A percentile compares a stretch with the other conserved stretches of the same genome.
Evolutionary conservation across 2,888 invertebrate species (phyloP).

Genomic region (Coremacera marginata): DNA sequence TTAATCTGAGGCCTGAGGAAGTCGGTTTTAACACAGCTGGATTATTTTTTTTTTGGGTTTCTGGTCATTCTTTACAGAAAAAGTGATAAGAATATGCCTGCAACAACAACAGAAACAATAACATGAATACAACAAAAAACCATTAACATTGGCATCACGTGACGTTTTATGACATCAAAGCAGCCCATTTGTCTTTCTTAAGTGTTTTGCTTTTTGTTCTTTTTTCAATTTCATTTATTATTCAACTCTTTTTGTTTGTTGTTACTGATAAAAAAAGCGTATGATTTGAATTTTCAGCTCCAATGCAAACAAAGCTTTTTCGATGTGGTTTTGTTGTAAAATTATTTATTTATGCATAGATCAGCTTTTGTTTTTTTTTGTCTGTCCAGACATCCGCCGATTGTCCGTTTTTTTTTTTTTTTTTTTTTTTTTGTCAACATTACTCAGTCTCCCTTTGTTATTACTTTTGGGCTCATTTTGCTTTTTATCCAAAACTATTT

Average conservation of each 20-base stretch:
- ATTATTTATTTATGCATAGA: conserved; percentile 19
- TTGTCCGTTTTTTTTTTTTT: background rate
- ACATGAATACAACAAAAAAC: background rate
- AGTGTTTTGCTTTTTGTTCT: background rate
- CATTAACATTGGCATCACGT: conserved; percentile 24
- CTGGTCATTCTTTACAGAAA: background rate
- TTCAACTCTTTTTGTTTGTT: background rate
- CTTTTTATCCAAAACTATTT: background rate
- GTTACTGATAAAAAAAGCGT: conserved; percentile 7
- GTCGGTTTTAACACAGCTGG: background rate
- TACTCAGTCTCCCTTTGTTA: background rate
- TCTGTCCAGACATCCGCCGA: background rate
- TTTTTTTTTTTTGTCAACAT: background rate
- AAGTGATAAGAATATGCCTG: background rate
- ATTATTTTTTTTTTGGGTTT: background rate
- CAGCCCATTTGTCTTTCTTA: background rate
- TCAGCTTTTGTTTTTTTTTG: background rate
- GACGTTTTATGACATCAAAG: conserved; percentile 1
- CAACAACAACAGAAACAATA: background rate
- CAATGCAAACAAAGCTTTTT: background rate
- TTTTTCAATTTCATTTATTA: background rate
- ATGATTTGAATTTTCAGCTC: background rate
- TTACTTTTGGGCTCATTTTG: background rate
- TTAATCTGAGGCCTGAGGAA: background rate
- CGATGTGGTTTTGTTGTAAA: background rate